phyloP scores from a whole-genome alignment of 2,113 vertebrate species.

The Axis porcinus region DNA sequence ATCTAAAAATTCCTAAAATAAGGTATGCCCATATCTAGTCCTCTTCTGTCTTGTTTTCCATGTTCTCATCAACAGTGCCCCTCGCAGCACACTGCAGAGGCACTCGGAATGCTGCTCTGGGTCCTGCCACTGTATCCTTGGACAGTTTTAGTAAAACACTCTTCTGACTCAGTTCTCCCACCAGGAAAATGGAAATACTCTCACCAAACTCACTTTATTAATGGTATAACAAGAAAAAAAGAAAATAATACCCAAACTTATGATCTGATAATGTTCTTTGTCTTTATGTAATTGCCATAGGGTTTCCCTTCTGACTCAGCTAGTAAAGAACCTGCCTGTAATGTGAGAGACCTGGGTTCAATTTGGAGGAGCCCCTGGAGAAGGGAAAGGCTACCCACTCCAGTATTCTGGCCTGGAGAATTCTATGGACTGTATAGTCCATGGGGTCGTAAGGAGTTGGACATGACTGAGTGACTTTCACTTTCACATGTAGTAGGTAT shows the following conservation, averaged over 20 bases:
- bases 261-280: background rate
- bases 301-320: background rate
- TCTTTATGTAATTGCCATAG: background rate
- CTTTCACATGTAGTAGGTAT: background rate
- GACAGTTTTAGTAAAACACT: background rate
- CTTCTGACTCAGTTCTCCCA: background rate
- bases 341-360: background rate
- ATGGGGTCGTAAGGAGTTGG: rapidly evolving
- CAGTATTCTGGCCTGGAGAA: background rate
- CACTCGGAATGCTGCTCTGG: background rate
- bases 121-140: background rate
- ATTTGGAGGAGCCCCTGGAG: background rate
- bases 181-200: background rate
- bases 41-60: background rate
- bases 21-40: background rate
- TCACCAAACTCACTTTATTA: background rate
- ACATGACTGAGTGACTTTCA: background rate
- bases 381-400: background rate
- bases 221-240: background rate
- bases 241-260: background rate
- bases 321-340: background rate
- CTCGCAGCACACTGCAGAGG: background rate
- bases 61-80: background rate
- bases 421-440: background rate
- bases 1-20: background rate